Evolutionary conservation across 2,888 invertebrate species (phyloP).

Genomic region (Scelioninae gen. 1): DNA sequence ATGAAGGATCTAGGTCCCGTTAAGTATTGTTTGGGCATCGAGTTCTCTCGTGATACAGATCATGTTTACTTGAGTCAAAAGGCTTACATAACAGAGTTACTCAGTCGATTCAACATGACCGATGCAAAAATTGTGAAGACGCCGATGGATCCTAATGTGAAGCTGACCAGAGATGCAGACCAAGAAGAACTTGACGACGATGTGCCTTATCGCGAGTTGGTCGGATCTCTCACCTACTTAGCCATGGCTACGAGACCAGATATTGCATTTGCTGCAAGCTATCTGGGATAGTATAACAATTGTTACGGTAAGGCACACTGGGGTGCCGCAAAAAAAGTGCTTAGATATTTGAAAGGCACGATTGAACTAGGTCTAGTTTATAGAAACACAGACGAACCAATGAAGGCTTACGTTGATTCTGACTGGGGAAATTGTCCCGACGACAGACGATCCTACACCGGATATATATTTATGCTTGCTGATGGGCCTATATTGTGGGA

Average conservation of each 20-base stretch:
- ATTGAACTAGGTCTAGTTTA: slow-evolving; percentile 71
- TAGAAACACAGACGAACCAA: slow-evolving; percentile 4
- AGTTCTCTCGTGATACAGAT: too few species aligned
- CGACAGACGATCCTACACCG: slow-evolving; percentile 72
- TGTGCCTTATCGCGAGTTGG: slow-evolving; percentile 47
- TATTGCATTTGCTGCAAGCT: slow-evolving; percentile 55
- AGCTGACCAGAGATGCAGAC: slow-evolving; percentile 24
- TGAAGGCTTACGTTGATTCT: slow-evolving; percentile 69
- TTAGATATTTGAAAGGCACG: slow-evolving; percentile 76
- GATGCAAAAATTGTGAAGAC: too few species aligned
- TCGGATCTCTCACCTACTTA: slow-evolving; percentile 60
- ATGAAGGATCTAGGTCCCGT: too few species aligned
- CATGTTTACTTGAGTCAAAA: too few species aligned
- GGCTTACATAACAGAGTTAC: too few species aligned
- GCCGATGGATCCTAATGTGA: slow-evolving; percentile 41
- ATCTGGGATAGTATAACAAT: slow-evolving; percentile 59
- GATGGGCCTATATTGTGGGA: slow-evolving; percentile 68
- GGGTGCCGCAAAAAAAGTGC: slow-evolving; percentile 57
- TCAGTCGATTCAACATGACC: too few species aligned
- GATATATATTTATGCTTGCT: slow-evolving; percentile 63
- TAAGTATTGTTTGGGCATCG: too few species aligned
- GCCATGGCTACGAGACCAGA: slow-evolving; percentile 54
- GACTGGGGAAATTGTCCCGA: slow-evolving; percentile 74
- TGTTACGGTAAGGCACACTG: slow-evolving; percentile 36
- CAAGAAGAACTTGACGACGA: slow-evolving; percentile 8